Base-by-base conservation (phyloP, 1,140 invertebrate genomes). In the Lepidurus arcticus region DNA sequence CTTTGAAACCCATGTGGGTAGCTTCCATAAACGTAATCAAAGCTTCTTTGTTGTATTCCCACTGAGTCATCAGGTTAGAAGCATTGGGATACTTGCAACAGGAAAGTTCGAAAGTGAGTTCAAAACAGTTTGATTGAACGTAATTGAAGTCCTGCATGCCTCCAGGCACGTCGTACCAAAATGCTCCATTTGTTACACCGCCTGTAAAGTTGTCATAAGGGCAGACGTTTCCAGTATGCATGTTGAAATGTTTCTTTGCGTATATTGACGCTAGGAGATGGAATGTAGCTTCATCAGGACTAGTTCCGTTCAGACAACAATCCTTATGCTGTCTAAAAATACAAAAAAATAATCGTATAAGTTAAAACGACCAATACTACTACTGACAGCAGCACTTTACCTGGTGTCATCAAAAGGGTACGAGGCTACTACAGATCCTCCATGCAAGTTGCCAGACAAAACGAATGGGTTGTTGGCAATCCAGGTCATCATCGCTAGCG, bases 121-220 rank as follows among this genome's bases (percentile, higher is more conserved):
- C 90, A 83, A 90, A 88, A 79, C 88, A 88, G 82, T 90, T 90
- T 73, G 87, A 89, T 76, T 85, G 85, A 9, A 89, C 79, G 82
- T 91, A 91, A 82, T 90, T 91, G 83, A 89, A 91, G 81, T 91
- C 90, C 83, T 90, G 88, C 89, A 90, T 88, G 44, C 88, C 87
- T 65, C 85, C 85, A 80, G 83, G 79, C 24, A 88, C 84, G 81
- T 84, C 85, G 81, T 86, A 86, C 86, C 85, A 87, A 13, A 81
- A 78, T 21, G 86, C 85, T 44, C 86, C 86, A 81, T 87, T 87
- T 8, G 84, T 86, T 16, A 85, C 82, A 8, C 86, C 86, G 74
- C 78, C 80, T 45, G 73, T 42, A 81, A 86, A 86, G 21, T 83
- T 80, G 73, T 85, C 84, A 0, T 79, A 79, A 73, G 44, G 26